A percentile compares a stretch with the other conserved stretches of the same genome.
phyloP scores from a whole-genome alignment of 2,888 invertebrate species.

The Acutogordius australiensis region DNA sequence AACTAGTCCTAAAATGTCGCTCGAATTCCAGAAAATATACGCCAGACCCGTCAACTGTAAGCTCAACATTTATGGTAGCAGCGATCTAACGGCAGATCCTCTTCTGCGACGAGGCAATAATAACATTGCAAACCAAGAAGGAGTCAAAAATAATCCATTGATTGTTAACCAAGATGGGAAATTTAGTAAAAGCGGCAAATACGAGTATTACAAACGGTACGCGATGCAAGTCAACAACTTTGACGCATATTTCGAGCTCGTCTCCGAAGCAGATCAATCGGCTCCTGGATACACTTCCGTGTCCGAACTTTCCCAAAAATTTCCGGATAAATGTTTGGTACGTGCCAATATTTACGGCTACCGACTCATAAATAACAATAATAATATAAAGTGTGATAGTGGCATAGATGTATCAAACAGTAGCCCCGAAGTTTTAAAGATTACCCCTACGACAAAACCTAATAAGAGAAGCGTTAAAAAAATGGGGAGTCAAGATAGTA shows the following conservation, averaged over 20 bases:
- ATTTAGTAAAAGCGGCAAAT: neutral
- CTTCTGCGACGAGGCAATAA: neutral
- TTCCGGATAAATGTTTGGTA: slow-evolving; percentile 5
- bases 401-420: too few relatives aligned
- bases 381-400: neutral
- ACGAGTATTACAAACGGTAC: neutral
- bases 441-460: too few relatives aligned
- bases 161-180: too few relatives aligned
- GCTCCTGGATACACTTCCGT: neutral
- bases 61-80: too few relatives aligned
- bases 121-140: neutral
- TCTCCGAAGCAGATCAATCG: neutral
- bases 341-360: neutral
- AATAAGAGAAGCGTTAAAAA: neutral
- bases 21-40: neutral
- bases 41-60: too few relatives aligned
- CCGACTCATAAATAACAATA: neutral
- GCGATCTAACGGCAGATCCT: neutral
- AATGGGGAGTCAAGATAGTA: too few relatives aligned
- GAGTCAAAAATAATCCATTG: too few relatives aligned
- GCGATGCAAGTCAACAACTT: neutral
- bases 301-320: neutral
- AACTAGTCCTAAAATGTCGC: too few relatives aligned
- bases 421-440: too few relatives aligned
- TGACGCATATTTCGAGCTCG: neutral